A percentile compares a stretch with the other conserved stretches of the same genome.
These are phyloP conservation scores for Corydoras maculifer DNA, from an alignment of 2,113 vertebrate species.

Conservation along the genomic window DNA sequence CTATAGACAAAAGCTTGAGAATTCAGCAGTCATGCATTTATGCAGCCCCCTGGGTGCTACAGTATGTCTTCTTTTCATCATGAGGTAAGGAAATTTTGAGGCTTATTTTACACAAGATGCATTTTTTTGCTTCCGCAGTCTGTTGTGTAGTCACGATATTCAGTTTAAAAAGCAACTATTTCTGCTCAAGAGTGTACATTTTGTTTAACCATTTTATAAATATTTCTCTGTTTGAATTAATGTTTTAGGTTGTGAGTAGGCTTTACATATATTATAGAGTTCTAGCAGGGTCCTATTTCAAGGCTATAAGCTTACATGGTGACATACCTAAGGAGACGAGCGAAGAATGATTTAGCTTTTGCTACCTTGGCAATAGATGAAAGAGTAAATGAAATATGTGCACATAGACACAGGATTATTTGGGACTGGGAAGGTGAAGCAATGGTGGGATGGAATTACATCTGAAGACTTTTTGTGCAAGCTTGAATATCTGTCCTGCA, in stretches of 20 bases:
- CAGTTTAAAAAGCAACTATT: too few relatives aligned
- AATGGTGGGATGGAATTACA: slow-evolving; percentile 37
- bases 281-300: slow-evolving; percentile 4
- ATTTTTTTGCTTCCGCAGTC: too few relatives aligned
- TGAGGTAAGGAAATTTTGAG: slow-evolving; percentile 36
- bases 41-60: slow-evolving; percentile 24
- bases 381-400: slow-evolving; percentile 32
- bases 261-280: not conserved
- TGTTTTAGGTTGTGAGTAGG: too few relatives aligned
- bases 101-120: not conserved
- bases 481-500: slow-evolving; percentile 25
- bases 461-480: slow-evolving; percentile 34
- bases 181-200: too few relatives aligned
- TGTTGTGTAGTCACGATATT: too few relatives aligned
- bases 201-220: too few relatives aligned
- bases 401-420: slow-evolving; percentile 40
- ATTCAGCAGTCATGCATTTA: slow-evolving; percentile 38
- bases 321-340: slow-evolving; percentile 20
- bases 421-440: slow-evolving; percentile 27
- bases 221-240: too few relatives aligned
- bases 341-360: slow-evolving; percentile 24
- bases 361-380: slow-evolving; percentile 36
- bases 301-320: slow-evolving; percentile 10
- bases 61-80: slow-evolving; percentile 41
- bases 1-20: slow-evolving; percentile 23